Evolutionary conservation across 2,113 vertebrate species (phyloP), one percentile per base, ranked within the genome.

Genomic region (Gavialis gangeticus): DNA sequence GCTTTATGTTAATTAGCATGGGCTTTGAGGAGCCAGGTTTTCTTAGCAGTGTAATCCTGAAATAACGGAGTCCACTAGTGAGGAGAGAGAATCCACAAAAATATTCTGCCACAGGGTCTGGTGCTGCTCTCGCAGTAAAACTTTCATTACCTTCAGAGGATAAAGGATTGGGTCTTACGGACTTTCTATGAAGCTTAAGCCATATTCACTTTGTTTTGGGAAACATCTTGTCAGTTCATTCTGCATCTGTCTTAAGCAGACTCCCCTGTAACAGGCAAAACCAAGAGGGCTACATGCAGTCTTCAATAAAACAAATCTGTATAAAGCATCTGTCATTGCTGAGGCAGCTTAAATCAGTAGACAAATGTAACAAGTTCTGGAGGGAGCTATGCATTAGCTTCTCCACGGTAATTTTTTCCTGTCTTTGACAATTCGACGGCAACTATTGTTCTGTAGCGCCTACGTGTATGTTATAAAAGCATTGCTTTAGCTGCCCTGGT

Each of bases 151-250:
- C 22, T 71, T 75, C 66, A 0, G 0, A 4, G 58, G 86, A 82
- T 71, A 79, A 27, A 66, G 56, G 78, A 12, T 0, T 0, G 30
- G 77, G 25, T 82, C 0, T 0, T 73, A 75, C 54, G 89, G 30
- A 3, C 6, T 85, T 24, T 37, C 59, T 73, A 3, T 17, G 66
- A 25, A 82, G 67, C 56, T 10, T 89, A 9, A 85, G 15, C n/a
- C 46, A 1, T 73, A 34, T 71, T 16, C 54, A 58, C 30, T 78
- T 34, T 6, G 2, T 75, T 88, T 34, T 34, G 67, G 67, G 30
- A 69, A 69, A 34, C 2, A 12, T 37, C 67, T 67, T 90, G 59
- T 66, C 63, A 80, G 56, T 75, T 91, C 88, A 0, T 0, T 8
- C 55, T 62, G 30, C 75, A 58, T 76, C 73, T 79, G 11, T 34